A percentile compares a stretch with the other conserved stretches of the same genome.
phyloP scores from a whole-genome alignment of 2,797 vertebrate genomes.

The Emydoidea blandingii region DNA sequence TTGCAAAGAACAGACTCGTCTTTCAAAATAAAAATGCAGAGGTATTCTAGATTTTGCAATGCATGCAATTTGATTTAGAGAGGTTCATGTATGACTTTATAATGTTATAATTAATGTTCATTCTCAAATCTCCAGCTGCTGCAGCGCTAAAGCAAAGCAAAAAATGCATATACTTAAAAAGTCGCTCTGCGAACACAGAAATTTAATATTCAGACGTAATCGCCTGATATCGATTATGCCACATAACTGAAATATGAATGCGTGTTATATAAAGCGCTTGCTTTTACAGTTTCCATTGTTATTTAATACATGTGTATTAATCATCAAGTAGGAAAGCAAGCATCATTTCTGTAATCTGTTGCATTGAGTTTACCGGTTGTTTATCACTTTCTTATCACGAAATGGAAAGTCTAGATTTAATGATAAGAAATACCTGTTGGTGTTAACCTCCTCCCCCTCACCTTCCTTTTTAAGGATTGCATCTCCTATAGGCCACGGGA shows the following conservation, averaged over 20 bases:
- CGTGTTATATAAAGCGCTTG: constrained; percentile 18
- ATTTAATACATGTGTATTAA: constrained; percentile 48
- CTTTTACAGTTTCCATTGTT: constrained; percentile 51
- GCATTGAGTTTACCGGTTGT: constrained; percentile 57
- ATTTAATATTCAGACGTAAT: constrained; percentile 74
- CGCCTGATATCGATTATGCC: constrained; percentile 68
- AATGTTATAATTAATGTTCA: constrained; percentile 74
- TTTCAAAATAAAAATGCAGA: constrained; percentile 55
- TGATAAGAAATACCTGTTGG: constrained; percentile 76
- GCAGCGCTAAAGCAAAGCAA: constrained; percentile 57
- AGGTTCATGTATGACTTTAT: constrained; percentile 51
- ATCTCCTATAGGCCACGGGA: constrained; percentile 32
- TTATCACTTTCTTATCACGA: constrained; percentile 61
- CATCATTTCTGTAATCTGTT: constrained; percentile 62
- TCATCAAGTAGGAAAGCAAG: constrained; percentile 43
- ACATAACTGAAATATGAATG: constrained; percentile 59
- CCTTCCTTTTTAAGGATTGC: constrained; percentile 54
- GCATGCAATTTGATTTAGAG: constrained; percentile 31
- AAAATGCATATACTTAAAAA: constrained; percentile 61
- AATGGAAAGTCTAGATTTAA: constrained; percentile 62
- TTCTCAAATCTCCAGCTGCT: constrained; percentile 51
- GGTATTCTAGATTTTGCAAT: constrained; percentile 31
- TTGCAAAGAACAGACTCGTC: constrained; percentile 10
- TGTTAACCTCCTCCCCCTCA: constrained; percentile 41
- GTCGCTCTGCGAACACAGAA: constrained; percentile 52